These are phyloP conservation scores for Notothenia coriiceps DNA, from an alignment of 2,113 vertebrate species.

Conservation along the genomic window DNA sequence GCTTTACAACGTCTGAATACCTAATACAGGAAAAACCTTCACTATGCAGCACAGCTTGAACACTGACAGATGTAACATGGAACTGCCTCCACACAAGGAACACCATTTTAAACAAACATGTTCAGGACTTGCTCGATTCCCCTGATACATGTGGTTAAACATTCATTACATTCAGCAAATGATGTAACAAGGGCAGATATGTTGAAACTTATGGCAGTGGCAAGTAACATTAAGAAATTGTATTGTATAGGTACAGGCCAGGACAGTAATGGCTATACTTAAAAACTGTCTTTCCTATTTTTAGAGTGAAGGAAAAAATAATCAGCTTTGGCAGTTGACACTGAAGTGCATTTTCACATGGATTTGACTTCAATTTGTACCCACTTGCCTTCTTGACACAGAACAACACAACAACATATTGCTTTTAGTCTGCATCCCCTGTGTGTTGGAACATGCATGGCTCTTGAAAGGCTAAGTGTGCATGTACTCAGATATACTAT, in stretches of 20 bases:
- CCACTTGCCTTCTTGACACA: constrained; percentile 40
- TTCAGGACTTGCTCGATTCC: constrained; percentile 1
- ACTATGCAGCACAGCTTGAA: background rate
- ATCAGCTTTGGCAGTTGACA: constrained; percentile 34
- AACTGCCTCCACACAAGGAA: background rate
- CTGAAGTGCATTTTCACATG: background rate
- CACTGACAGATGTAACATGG: background rate
- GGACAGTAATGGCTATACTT: constrained; percentile 21
- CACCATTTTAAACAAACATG: background rate
- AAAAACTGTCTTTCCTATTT: constrained; percentile 12
- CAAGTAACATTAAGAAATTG: constrained; percentile 27
- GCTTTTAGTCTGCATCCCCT: constrained; percentile 45
- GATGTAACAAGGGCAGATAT: constrained; percentile 14
- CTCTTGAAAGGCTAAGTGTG: constrained; percentile 1
- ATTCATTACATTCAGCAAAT: constrained; percentile 34
- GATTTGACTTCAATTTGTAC: constrained; percentile 48
- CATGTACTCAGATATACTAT: background rate
- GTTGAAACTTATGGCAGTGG: background rate
- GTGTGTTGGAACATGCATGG: background rate
- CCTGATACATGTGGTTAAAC: constrained; percentile 14
- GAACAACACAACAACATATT: constrained; percentile 28
- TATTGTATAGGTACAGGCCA: constrained; percentile 11
- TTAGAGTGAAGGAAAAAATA: constrained; percentile 38
- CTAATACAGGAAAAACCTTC: constrained; percentile 71
- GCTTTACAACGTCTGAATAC: constrained; percentile 79